A percentile compares a stretch with the other conserved stretches of the same genome.
Conservation (phyloP, 2,888 invertebrate genomes). For the Sialis lutaria region DNA sequence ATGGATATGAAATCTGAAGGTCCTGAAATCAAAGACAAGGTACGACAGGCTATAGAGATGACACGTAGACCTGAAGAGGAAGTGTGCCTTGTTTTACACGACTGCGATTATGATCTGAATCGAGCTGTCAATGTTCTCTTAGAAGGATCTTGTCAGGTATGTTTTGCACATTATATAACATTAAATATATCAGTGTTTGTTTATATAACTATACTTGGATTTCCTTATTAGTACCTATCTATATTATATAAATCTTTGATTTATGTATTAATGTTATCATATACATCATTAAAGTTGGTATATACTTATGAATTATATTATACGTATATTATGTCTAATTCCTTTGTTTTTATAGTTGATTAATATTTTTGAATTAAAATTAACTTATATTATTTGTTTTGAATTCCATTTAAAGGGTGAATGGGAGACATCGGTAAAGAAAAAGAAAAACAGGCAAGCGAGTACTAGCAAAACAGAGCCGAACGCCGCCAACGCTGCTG, state of each 20-base stretch:
- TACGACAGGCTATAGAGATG: constrained; percentile 75
- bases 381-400: not conserved
- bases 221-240: not conserved
- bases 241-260: constrained; percentile 1
- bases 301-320: not conserved
- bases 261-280: constrained; percentile 1
- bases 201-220: too few relatives aligned
- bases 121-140: constrained; percentile 66
- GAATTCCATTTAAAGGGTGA: constrained; percentile 38
- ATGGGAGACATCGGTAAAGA: constrained; percentile 75
- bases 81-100: constrained; percentile 81
- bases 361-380: not conserved
- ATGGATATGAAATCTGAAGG: constrained; percentile 29
- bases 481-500: constrained; percentile 9
- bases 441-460: constrained; percentile 60
- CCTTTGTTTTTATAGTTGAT: not conserved
- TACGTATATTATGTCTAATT: not conserved
- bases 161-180: too few relatives aligned
- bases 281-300: not conserved
- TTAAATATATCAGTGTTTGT: too few relatives aligned
- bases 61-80: constrained; percentile 81
- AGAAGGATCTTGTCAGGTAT: constrained; percentile 35
- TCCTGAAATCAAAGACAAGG: constrained; percentile 44
- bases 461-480: constrained; percentile 18
- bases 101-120: constrained; percentile 78